Evolutionary conservation across 2,797 vertebrate species (phyloP).

Genomic region (Pseudocheirus occidentalis): DNA sequence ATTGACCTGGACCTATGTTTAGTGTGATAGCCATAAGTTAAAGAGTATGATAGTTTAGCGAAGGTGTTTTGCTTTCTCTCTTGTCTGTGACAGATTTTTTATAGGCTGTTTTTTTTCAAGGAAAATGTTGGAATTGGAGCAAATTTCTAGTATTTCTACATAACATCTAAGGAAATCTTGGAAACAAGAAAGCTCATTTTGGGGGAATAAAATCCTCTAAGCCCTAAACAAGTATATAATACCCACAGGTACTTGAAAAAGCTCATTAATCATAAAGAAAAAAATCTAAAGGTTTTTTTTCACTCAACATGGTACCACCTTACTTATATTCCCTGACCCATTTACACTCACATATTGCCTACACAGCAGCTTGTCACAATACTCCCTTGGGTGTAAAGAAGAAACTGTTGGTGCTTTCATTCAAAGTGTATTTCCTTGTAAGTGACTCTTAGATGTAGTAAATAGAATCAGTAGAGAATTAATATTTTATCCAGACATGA

Average conservation of each 20-base stretch:
- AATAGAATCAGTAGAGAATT: slow-evolving; percentile 38
- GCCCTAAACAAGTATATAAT: not conserved
- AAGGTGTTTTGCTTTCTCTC: not conserved
- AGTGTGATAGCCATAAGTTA: not conserved
- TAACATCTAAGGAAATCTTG: not conserved
- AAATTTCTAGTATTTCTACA: not conserved
- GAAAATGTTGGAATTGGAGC: not conserved
- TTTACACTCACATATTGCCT: not conserved
- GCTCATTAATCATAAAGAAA: not conserved
- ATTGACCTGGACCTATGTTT: not conserved
- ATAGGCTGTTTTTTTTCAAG: not conserved
- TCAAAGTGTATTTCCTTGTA: not conserved
- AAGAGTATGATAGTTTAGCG: not conserved
- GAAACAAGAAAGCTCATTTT: not conserved
- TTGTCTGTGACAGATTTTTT: not conserved
- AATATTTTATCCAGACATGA: not conserved
- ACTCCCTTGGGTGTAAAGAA: not conserved
- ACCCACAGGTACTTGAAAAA: not conserved
- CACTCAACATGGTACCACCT: not conserved
- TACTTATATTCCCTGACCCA: not conserved
- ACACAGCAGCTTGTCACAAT: not conserved
- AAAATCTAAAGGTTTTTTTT: not conserved
- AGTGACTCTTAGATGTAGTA: slow-evolving; percentile 15
- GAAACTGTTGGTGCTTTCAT: not conserved
- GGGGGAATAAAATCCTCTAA: slow-evolving; percentile 6